Evolutionary conservation across 2,888 invertebrate species (phyloP), one percentile per base, ranked within the genome.

Genomic region (Zelleria hepariella): DNA sequence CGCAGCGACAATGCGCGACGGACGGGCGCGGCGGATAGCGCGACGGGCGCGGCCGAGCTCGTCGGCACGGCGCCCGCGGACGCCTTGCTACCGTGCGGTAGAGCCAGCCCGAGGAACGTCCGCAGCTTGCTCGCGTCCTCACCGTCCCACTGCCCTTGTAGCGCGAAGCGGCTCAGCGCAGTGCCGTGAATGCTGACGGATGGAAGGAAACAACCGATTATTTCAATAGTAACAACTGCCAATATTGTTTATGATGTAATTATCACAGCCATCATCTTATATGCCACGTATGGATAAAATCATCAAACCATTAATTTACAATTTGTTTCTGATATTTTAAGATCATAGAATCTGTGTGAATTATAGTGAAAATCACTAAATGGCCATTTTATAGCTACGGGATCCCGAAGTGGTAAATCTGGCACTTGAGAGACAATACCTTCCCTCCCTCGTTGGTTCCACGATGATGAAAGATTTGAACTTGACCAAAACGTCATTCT

Each of bases 131-230:
- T 57, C 2, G 72, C 73, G 48, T 72, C 68, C 0, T 73, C 73
- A 51, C 80, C 76, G 1, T 76, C 77, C 84, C 85, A 84, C 1
- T 82, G 80, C 21, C 54, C 59, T 7, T 67, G 66, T 66, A 83
- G 60, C 72, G 69, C 70, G 69, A 85, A 82, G 6, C 73, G 73
- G 54, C 73, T 70, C 2, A 87, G 59, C 0, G 79, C 64, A 1
- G 64, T 70, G 23, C 84, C 85, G 60, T 71, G 57, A 1, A 67
- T 60, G 56, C 78, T 77, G 64, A 20, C 10, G 25, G 53, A 20
- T 18, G n/a, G 25, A 25, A 15, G 32, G 32, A n/a, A n/a, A n/a
- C n/a, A n/a, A n/a, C n/a, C n/a, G n/a, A n/a, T n/a, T n/a, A n/a
- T n/a, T n/a, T n/a, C n/a, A n/a, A n/a, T n/a, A n/a, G n/a, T n/a